These are phyloP conservation scores for Pygoscelis antarcticus DNA, from an alignment of 2,113 vertebrate species.

Conservation along the genomic window DNA sequence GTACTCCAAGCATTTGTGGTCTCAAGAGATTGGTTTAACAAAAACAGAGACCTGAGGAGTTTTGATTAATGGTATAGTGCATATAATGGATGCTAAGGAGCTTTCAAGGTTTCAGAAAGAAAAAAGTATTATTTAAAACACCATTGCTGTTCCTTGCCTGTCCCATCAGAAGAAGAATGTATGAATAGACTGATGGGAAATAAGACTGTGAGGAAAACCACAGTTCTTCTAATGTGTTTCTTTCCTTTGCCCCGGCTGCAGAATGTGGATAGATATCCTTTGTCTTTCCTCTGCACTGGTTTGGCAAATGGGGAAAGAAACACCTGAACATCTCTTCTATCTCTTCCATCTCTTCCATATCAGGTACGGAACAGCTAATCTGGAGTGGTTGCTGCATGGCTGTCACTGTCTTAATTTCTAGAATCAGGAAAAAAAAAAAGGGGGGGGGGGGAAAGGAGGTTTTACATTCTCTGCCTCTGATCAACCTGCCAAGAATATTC, in stretches of 20 bases:
- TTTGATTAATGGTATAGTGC: background rate
- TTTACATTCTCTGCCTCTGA: background rate
- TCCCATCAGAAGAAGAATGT: background rate
- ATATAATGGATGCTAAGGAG: background rate
- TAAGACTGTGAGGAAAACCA: background rate
- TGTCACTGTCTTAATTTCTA: background rate
- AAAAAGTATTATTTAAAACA: background rate
- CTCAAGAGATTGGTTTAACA: background rate
- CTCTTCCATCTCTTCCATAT: background rate
- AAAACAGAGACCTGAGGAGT: background rate
- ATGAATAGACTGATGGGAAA: background rate
- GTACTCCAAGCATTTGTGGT: background rate
- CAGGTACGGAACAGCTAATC: background rate
- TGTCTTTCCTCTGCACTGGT: background rate
- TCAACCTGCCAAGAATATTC: background rate
- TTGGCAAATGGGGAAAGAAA: background rate
- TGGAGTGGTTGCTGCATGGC: background rate
- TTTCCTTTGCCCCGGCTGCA: background rate
- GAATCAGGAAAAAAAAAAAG: background rate
- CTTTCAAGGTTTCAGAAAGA: background rate
- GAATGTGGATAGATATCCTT: background rate
- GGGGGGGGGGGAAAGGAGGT: too few relatives aligned
- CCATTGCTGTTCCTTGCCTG: background rate
- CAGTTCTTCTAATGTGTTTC: background rate
- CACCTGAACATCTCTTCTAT: background rate